Base-by-base conservation (phyloP, 2,113 vertebrate species). In the Echinops telfairi region DNA sequence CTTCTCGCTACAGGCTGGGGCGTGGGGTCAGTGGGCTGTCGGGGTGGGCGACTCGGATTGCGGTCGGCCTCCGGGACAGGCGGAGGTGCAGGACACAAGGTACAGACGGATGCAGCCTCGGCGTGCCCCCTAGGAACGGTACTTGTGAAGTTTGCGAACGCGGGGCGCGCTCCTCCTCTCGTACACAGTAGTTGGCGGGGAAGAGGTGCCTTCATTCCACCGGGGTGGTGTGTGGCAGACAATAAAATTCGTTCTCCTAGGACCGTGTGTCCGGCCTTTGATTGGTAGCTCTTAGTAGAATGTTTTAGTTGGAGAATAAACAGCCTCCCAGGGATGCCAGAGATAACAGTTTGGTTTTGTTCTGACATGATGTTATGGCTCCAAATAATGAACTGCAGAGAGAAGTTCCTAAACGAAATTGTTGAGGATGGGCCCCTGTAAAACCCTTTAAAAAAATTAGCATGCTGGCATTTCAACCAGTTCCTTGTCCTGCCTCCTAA, bases 91-190 rank as follows among this genome's bases (percentile, higher is more conserved):
- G 73, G 87, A 57, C 89, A 1, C 43, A 73, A 81, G 87, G 95
- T 57, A 68, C 71, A 43, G n/a, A 53, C 71, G 33, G 64, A 0
- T 3, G 0, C 17, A 58, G 40, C 36, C 77, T 43, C 15, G 60
- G 66, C 57, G 81, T 27, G n/a, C 9, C 70, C 38, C 62, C 1
- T 23, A 83, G 75, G 66, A 43, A 27, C 29, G n/a, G 62, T 15
- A 15, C 94, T 91, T 79, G 22, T 16, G 88, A 95, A 86, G 86
- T 96, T 96, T 93, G 17, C 82, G n/a, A 33, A 73, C 82, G 9
- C 60, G 29, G 31, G 25, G 70, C 38, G 87, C 82, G 5, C 82
- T 68, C 68, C 27, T 58, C 2, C 38, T 84, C n/a, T 8, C 16
- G 60, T 87, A 33, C n/a, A n/a, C 62, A 73, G 43, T 20, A 10